Percentiles rank a stretch among this genome's conserved stretches.
Evolutionary conservation across 2,797 vertebrate species (phyloP).

Genomic region (Erpetoichthys calabaricus): DNA sequence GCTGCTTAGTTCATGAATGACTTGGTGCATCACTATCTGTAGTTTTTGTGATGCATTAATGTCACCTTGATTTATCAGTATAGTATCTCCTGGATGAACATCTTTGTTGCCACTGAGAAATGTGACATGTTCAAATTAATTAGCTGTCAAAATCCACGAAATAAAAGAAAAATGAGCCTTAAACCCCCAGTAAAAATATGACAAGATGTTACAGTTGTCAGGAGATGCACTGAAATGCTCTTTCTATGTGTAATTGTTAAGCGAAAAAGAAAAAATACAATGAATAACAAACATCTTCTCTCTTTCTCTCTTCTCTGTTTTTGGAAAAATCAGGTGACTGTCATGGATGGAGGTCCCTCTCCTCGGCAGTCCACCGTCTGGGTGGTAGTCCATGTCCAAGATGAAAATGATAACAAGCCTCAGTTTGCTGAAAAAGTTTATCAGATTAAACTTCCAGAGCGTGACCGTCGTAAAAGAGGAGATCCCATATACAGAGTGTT

Average conservation of each 20-base stretch:
- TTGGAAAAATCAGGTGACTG: conserved; percentile 55
- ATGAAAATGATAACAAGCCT: conserved; percentile 93
- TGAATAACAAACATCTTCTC: background rate
- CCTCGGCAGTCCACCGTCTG: conserved; percentile 74
- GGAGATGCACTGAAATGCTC: conserved; percentile 7
- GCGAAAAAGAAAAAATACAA: background rate
- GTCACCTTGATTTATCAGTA: conserved; percentile 16
- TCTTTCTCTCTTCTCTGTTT: background rate
- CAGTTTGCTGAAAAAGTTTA: conserved; percentile 86
- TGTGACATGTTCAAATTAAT: conserved; percentile 35
- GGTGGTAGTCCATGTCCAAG: conserved; percentile 80
- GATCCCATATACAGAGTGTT: conserved; percentile 86
- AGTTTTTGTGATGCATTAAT: conserved; percentile 17
- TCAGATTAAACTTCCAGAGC: conserved; percentile 79
- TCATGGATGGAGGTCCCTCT: conserved; percentile 69
- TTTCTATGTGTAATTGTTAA: conserved; percentile 10
- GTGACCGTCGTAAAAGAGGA: conserved; percentile 76
- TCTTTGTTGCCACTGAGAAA: conserved; percentile 19
- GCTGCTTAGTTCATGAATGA: too few species aligned
- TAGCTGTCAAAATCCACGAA: conserved; percentile 33
- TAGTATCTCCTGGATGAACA: conserved; percentile 4
- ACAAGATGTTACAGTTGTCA: conserved; percentile 18
- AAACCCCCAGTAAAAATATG: conserved; percentile 14
- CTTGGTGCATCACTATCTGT: conserved; percentile 10
- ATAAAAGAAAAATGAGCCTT: conserved; percentile 28